Percentiles rank a stretch among this genome's conserved stretches.
These are phyloP conservation scores for Pammene aurita DNA, from an alignment of 2,888 invertebrate species.

Conservation along the genomic window DNA sequence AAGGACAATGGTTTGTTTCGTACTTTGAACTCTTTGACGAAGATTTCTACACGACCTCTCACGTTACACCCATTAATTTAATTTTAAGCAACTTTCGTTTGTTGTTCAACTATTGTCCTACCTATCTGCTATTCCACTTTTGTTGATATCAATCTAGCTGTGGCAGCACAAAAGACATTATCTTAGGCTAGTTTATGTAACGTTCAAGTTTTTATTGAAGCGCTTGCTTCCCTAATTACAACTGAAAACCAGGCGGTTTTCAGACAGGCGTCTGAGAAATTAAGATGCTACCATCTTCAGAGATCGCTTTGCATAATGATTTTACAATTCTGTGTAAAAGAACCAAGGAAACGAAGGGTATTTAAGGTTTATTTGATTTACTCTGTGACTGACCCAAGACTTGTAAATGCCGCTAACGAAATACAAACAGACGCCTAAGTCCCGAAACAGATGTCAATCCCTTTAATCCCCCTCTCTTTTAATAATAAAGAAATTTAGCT, in stretches of 20 bases:
- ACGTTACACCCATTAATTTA: too few relatives aligned
- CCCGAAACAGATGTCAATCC: constrained; percentile 48
- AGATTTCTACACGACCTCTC: too few relatives aligned
- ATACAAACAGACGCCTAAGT: constrained; percentile 51
- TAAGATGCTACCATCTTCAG: neutral
- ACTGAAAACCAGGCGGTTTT: neutral
- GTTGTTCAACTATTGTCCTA: too few relatives aligned
- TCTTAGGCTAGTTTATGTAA: neutral
- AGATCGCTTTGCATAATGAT: constrained; percentile 13
- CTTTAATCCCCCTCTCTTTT: constrained; percentile 40
- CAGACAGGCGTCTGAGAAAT: neutral
- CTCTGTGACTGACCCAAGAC: constrained; percentile 46
- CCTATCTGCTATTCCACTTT: too few relatives aligned
- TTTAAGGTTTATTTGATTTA: constrained; percentile 38
- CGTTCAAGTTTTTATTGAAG: neutral
- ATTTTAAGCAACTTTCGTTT: too few relatives aligned
- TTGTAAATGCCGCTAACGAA: constrained; percentile 54
- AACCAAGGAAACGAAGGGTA: neutral
- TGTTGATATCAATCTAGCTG: too few relatives aligned
- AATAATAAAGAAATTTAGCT: constrained; percentile 32
- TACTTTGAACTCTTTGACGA: too few relatives aligned
- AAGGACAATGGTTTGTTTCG: too few relatives aligned
- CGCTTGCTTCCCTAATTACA: neutral
- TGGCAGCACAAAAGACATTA: neutral
- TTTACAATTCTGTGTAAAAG: neutral